A percentile compares a stretch with the other conserved stretches of the same genome.
Evolutionary conservation across 2,888 invertebrate species (phyloP).

Genomic region (Aphidius colemani): DNA sequence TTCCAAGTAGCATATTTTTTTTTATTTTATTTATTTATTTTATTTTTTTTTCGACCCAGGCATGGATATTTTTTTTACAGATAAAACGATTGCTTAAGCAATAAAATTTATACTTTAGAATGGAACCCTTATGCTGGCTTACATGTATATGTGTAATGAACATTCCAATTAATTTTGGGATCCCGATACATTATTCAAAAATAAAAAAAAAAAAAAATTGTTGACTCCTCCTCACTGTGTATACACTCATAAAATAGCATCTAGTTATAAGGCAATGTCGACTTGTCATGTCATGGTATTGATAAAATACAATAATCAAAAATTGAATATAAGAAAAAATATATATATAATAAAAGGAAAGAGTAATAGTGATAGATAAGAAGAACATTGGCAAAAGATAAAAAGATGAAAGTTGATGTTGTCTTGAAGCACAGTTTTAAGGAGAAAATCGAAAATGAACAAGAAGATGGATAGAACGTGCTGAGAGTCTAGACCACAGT

Average conservation of each 20-base stretch:
- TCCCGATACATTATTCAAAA: no score
- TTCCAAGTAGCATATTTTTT: neutral
- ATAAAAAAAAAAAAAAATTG: no score
- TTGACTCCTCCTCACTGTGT: no score
- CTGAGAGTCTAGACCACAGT: conserved; percentile 26
- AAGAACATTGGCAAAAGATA: neutral
- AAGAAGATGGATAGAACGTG: conserved; percentile 32
- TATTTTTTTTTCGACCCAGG: no score
- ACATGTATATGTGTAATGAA: no score
- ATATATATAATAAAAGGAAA: conserved; percentile 16
- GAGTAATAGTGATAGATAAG: neutral
- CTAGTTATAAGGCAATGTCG: neutral
- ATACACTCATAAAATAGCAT: neutral
- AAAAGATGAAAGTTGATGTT: conserved; percentile 9
- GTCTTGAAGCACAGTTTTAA: conserved; percentile 9
- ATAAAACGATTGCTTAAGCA: no score
- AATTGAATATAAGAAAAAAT: conserved; percentile 4
- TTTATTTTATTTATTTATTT: no score
- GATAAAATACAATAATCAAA: conserved; percentile 2
- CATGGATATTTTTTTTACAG: no score
- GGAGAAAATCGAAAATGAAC: conserved; percentile 24
- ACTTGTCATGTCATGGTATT: neutral
- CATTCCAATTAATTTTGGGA: no score
- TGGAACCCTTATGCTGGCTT: no score
- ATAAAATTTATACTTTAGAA: no score